Evolutionary conservation across 2,113 vertebrate genomes (phyloP).

Genomic region (Salvelinus fontinalis): DNA sequence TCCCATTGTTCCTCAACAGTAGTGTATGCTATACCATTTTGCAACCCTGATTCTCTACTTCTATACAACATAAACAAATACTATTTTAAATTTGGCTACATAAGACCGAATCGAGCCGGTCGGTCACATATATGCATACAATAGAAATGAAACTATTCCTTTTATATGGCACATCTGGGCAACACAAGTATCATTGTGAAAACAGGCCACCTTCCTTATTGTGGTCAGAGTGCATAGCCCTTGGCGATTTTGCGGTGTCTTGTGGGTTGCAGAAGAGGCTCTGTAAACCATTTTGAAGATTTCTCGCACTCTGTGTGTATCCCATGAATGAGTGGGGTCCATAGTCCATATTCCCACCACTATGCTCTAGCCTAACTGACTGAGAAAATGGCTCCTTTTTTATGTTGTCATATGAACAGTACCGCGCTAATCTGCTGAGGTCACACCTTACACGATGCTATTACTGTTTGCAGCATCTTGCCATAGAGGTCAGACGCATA

Average conservation of each 20-base stretch:
- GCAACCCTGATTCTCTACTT: no score
- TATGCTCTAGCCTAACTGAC: conserved; percentile 14
- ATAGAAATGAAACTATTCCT: conserved; percentile 19
- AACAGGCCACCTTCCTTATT: conserved; percentile 1
- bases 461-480: conserved; percentile 49
- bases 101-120: no score
- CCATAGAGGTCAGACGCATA: conserved; percentile 51
- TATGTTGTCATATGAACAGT: conserved; percentile 44
- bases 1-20: no score
- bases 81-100: no score
- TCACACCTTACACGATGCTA: conserved; percentile 38
- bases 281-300: background rate
- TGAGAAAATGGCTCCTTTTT: conserved; percentile 3
- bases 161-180: conserved; percentile 15
- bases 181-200: conserved; percentile 3
- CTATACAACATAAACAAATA: no score
- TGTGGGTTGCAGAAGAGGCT: no score
- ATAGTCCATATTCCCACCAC: background rate
- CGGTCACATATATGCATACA: background rate
- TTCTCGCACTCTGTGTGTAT: background rate
- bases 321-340: conserved; percentile 11
- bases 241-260: background rate
- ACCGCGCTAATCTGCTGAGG: conserved; percentile 48
- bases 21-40: no score
- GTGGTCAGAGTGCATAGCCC: background rate